Conservation (phyloP, 2,888 invertebrate genomes). For the Hydropsyche betteni region DNA sequence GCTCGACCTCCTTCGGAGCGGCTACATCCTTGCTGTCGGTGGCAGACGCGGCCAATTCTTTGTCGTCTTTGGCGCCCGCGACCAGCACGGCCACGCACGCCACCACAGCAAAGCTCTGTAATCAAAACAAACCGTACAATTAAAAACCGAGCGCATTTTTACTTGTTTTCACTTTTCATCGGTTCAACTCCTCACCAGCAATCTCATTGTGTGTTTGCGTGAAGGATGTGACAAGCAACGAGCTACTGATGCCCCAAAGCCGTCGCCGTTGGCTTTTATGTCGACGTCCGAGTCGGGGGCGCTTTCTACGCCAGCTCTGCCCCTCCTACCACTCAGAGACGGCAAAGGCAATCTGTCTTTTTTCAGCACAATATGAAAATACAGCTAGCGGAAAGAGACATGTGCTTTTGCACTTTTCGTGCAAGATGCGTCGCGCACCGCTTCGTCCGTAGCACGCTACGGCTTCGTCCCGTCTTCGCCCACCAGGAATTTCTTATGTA, state of each 20-base stretch:
- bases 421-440: slow-evolving; percentile 5
- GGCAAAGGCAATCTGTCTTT: slow-evolving; percentile 25
- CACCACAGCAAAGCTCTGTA: slow-evolving; percentile 51
- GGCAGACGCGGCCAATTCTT: slow-evolving; percentile 57
- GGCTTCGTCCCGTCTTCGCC: slow-evolving; percentile 6
- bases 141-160: slow-evolving; percentile 52
- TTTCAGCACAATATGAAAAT: background rate
- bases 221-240: slow-evolving; percentile 51
- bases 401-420: slow-evolving; percentile 35
- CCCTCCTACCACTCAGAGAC: slow-evolving; percentile 33
- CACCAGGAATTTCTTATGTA: slow-evolving; percentile 30
- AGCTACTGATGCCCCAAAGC: slow-evolving; percentile 50
- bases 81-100: slow-evolving; percentile 60
- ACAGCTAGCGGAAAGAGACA: slow-evolving; percentile 26
- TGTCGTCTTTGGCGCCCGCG: slow-evolving; percentile 68
- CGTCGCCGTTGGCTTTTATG: slow-evolving; percentile 44
- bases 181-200: slow-evolving; percentile 49
- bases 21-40: slow-evolving; percentile 57
- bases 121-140: slow-evolving; percentile 51
- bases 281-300: slow-evolving; percentile 9
- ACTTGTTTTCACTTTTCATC: background rate
- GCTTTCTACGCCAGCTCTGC: slow-evolving; percentile 41
- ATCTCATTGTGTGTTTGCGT: slow-evolving; percentile 51
- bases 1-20: slow-evolving; percentile 59
- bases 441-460: slow-evolving; percentile 5